Evolutionary conservation across 2,113 vertebrate species (phyloP).

Genomic region (Cyrtonyx montezumae): DNA sequence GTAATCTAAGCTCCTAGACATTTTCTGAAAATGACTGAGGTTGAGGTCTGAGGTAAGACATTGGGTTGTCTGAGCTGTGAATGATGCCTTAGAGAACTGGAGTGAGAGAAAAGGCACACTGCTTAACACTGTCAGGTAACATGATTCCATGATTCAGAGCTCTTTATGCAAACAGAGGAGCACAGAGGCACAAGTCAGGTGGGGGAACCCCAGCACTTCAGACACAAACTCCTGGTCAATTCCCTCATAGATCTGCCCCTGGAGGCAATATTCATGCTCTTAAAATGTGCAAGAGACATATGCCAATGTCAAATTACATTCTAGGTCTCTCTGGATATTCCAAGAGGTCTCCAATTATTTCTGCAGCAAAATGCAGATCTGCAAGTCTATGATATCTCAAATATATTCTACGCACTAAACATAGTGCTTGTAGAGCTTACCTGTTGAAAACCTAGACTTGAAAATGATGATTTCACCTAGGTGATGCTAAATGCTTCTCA

Average conservation of each 20-base stretch:
- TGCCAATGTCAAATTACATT: not conserved
- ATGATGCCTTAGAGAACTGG: not conserved
- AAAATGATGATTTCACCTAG: not conserved
- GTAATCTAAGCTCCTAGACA: not conserved
- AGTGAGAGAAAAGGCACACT: not conserved
- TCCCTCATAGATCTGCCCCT: not conserved
- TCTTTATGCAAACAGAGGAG: not conserved
- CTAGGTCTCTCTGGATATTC: not conserved
- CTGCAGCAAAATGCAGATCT: not conserved
- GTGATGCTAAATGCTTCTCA: not conserved
- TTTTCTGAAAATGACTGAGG: not conserved
- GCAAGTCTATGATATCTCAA: not conserved
- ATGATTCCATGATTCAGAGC: accelerated
- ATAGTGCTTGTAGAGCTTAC: not conserved
- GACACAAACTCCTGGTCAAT: accelerated
- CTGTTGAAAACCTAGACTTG: not conserved
- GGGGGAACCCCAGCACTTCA: not conserved
- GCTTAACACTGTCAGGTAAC: not conserved
- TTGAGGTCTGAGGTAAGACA: not conserved
- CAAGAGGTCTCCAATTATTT: not conserved
- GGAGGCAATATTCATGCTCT: not conserved
- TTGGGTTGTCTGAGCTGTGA: not conserved
- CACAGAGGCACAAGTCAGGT: not conserved
- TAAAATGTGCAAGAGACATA: not conserved
- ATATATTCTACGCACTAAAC: not conserved